phyloP scores from a whole-genome alignment of 2,113 vertebrate genomes.

The Melospiza melodia region DNA sequence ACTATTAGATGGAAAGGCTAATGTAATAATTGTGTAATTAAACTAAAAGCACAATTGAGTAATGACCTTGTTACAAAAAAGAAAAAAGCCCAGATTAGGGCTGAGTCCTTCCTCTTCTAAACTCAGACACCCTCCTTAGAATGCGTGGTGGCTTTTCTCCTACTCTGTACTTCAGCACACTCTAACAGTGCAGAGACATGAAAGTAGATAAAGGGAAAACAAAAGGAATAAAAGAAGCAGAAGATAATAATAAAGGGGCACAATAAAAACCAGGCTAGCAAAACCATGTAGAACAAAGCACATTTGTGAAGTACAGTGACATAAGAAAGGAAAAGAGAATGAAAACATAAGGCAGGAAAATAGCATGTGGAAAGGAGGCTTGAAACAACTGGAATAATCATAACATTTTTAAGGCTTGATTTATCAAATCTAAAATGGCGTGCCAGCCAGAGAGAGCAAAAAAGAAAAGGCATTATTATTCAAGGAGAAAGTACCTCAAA shows the following conservation, averaged over 20 bases:
- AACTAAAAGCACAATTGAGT: background rate
- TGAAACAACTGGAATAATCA: conserved; percentile 18
- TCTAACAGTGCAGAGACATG: background rate
- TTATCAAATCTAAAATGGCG: conserved; percentile 6
- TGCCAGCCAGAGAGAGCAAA: background rate
- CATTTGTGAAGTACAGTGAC: background rate
- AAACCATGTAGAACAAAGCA: background rate
- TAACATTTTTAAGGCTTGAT: conserved; percentile 25
- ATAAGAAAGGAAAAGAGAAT: background rate
- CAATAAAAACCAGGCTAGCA: background rate
- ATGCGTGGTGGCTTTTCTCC: background rate
- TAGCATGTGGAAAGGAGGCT: background rate
- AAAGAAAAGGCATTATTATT: conserved; percentile 20
- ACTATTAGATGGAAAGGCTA: background rate
- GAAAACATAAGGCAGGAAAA: background rate
- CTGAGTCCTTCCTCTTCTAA: background rate
- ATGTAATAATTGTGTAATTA: background rate
- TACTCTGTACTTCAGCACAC: background rate
- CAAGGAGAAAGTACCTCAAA: background rate
- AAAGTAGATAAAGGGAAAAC: background rate
- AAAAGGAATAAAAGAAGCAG: background rate
- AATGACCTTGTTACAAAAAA: background rate
- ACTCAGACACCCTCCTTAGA: background rate
- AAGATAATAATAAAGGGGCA: background rate
- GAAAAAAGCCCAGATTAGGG: background rate